phyloP scores from a whole-genome alignment of 2,888 invertebrate genomes.

The Colostygia pectinataria region DNA sequence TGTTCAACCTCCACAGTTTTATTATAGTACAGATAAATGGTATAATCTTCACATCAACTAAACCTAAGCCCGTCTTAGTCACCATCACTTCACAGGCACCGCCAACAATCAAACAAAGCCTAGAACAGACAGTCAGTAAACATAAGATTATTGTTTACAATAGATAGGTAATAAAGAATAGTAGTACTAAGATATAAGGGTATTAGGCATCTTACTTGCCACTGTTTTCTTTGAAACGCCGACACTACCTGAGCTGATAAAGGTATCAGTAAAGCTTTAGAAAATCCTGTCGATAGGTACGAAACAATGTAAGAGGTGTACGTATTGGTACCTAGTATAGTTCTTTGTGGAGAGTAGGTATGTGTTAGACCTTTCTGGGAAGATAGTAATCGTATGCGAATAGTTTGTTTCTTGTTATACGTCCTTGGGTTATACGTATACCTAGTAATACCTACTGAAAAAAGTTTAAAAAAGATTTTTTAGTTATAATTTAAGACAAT shows the following conservation, averaged over 20 bases:
- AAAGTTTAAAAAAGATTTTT: conserved; percentile 8
- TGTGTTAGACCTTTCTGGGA: conserved; percentile 22
- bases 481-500: too few species aligned
- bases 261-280: conserved; percentile 29
- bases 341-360: conserved; percentile 5
- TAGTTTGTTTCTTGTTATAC: conserved; percentile 14
- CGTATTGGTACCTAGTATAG: conserved; percentile 9
- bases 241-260: conserved; percentile 38
- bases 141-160: conserved; percentile 57
- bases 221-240: conserved; percentile 63
- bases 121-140: conserved; percentile 54
- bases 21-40: not conserved
- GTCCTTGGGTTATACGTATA: too few species aligned
- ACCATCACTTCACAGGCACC: conserved; percentile 44
- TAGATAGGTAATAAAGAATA: conserved; percentile 47
- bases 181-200: conserved; percentile 55
- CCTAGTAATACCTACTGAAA: conserved; percentile 2
- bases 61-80: conserved; percentile 25
- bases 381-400: conserved; percentile 24
- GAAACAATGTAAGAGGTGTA: conserved; percentile 6
- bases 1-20: too few species aligned
- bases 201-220: conserved; percentile 65
- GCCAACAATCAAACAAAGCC: conserved; percentile 48
- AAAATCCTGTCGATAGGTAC: conserved; percentile 21
- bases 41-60: conserved; percentile 5